phyloP scores from a whole-genome alignment of 2,113 vertebrate species.

The Ursus arctos region DNA sequence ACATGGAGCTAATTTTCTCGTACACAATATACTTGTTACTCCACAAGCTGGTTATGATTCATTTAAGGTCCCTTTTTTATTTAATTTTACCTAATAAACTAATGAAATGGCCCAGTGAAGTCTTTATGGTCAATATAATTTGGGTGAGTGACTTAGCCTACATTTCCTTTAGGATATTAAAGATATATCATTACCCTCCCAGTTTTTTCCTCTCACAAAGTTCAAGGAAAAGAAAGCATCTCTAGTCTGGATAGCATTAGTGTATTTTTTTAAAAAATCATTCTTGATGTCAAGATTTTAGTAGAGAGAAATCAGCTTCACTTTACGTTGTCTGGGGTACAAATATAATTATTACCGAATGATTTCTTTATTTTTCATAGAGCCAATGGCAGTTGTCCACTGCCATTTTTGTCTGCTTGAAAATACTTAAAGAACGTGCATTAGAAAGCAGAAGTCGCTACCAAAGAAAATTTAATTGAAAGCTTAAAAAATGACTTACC shows the following conservation, averaged over 20 bases:
- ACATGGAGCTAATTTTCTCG: slow-evolving; percentile 88
- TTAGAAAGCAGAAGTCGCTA: neutral
- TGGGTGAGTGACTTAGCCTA: slow-evolving; percentile 66
- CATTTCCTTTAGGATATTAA: slow-evolving; percentile 80
- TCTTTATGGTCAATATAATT: slow-evolving; percentile 82
- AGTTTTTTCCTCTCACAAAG: neutral
- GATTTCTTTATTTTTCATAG: slow-evolving; percentile 36
- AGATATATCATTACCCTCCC: slow-evolving; percentile 37
- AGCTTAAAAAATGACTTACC: neutral
- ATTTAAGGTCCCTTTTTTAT: slow-evolving; percentile 82
- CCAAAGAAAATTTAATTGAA: neutral
- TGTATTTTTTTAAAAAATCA: neutral
- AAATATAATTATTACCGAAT: slow-evolving; percentile 50
- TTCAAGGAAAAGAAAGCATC: neutral
- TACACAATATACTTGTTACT: slow-evolving; percentile 87
- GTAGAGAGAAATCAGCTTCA: neutral
- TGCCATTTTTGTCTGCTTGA: slow-evolving; percentile 10
- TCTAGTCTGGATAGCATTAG: neutral
- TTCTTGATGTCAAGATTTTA: slow-evolving; percentile 41
- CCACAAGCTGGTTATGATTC: slow-evolving; percentile 86
- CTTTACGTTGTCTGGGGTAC: slow-evolving; percentile 39
- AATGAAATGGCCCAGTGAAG: slow-evolving; percentile 85
- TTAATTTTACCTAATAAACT: slow-evolving; percentile 86
- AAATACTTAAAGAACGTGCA: neutral
- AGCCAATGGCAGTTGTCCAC: neutral